A percentile compares a stretch with the other conserved stretches of the same genome.
Evolutionary conservation across 2,888 invertebrate genomes (phyloP).

Genomic region (Hoplodrina ambigua): DNA sequence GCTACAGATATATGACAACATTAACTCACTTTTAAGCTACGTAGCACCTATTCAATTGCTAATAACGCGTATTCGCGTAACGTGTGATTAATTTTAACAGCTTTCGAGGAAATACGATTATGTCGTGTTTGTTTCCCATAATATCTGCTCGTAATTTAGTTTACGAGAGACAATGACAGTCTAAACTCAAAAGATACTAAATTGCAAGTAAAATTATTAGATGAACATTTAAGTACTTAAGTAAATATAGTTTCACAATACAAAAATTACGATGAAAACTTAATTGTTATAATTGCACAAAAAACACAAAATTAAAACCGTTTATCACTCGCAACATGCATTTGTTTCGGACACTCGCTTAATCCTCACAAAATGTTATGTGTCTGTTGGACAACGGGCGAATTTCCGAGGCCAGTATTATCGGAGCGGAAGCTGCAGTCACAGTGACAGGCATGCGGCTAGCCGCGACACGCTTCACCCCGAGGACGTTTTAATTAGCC

Average conservation of each 20-base stretch:
- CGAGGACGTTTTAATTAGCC: slow-evolving; percentile 70
- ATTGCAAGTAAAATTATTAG: not conserved
- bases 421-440: slow-evolving; percentile 58
- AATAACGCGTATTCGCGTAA: slow-evolving; percentile 52
- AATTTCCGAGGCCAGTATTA: slow-evolving; percentile 54
- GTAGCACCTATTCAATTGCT: slow-evolving; percentile 57
- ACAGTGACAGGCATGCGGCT: slow-evolving; percentile 65
- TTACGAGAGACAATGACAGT: not conserved
- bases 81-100: slow-evolving; percentile 58
- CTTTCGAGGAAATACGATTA: slow-evolving; percentile 45
- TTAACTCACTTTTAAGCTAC: slow-evolving; percentile 63
- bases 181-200: not conserved
- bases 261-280: not conserved
- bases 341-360: slow-evolving; percentile 21
- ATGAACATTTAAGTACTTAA: too few relatives aligned
- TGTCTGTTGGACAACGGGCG: slow-evolving; percentile 25
- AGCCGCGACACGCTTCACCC: slow-evolving; percentile 58
- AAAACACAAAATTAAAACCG: slow-evolving; percentile 1
- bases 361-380: slow-evolving; percentile 51
- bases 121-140: slow-evolving; percentile 36
- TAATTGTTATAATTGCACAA: not conserved
- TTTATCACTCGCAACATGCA: slow-evolving; percentile 33
- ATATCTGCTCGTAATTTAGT: slow-evolving; percentile 4
- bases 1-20: slow-evolving; percentile 63
- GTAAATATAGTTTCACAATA: too few relatives aligned